Base-by-base conservation (phyloP, 2,113 vertebrate genomes). In the Gavialis gangeticus region DNA sequence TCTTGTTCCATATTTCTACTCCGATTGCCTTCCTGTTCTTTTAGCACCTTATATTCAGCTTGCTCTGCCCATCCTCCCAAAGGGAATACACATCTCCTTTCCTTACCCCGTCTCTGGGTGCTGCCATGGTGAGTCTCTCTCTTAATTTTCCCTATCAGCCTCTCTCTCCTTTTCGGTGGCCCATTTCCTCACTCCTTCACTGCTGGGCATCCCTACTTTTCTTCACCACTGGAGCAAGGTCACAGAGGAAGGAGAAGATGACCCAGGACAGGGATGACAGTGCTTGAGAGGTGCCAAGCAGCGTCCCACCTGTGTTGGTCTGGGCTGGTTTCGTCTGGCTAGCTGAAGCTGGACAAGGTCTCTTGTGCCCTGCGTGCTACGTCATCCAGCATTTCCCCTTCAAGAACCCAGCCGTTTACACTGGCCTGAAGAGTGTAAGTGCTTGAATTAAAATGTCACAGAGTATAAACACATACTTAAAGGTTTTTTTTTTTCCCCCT, bases 1-100 rank as follows among this genome's bases (percentile, higher is more conserved):
- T 82, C 93, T 94, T 89, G 76, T 91, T 91, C 93, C 94, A 91
- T 92, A 92, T 95, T 96, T 94, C 92, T 93, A 93, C 96, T 93
- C 90, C 94, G 63, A 54, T 95, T 96, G 96, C 94, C 93, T 96
- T 86, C 86, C 75, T 95, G 94, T 94, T 93, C 87, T 79, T 93
- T 92, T 73, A 94, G 86, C 22, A 69, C 77, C 37, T 73, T 94
- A 91, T 94, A 67, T 93, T 94, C 94, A 46, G 73, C 3, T 79
- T 67, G 59, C 90, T 94, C 69, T 73, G 86, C 92, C 94, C 85
- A 88, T 85, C 84, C 91, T 96, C 96, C 95, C 96, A 87, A 83
- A 93, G 91, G 88, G 90, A 76, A 93, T 94, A 76, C 6, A 0
- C 93, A 92, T 95, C 92, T 96, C 30, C 16, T 92, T 91, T 95